Evolutionary conservation across 2,888 invertebrate species (phyloP).

Genomic region (Aphrophora alni): DNA sequence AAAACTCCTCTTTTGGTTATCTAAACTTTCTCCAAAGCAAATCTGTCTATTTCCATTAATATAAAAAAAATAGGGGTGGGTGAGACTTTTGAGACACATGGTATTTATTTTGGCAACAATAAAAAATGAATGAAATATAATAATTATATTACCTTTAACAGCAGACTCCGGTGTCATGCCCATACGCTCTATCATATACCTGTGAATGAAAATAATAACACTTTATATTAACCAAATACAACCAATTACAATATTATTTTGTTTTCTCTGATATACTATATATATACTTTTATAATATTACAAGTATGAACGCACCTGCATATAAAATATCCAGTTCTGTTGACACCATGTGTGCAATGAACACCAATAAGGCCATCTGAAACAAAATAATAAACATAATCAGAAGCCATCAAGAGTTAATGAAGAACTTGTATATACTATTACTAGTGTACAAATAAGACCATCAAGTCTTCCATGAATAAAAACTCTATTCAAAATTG

Average conservation of each 20-base stretch:
- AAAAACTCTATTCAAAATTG: too few species aligned
- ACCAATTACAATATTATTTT: background rate
- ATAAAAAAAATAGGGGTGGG: too few species aligned
- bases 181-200: slow-evolving; percentile 68
- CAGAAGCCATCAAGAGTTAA: background rate
- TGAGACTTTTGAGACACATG: too few species aligned
- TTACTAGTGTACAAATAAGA: too few species aligned
- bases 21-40: too few species aligned
- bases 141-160: slow-evolving; percentile 62
- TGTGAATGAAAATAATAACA: slow-evolving; percentile 48
- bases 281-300: background rate
- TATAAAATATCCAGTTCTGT: slow-evolving; percentile 80
- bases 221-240: background rate
- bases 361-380: slow-evolving; percentile 73
- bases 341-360: slow-evolving; percentile 83
- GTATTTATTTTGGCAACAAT: too few species aligned
- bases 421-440: background rate
- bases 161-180: slow-evolving; percentile 64
- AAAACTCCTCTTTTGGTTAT: too few species aligned
- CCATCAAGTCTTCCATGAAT: too few species aligned
- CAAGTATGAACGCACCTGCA: slow-evolving; percentile 63
- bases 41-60: too few species aligned
- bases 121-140: too few species aligned
- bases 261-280: background rate
- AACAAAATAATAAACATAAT: slow-evolving; percentile 27